Evolutionary conservation across 2,888 invertebrate genomes (phyloP), one percentile per base, ranked within the genome.

Genomic region (Salpingus planirostris): DNA sequence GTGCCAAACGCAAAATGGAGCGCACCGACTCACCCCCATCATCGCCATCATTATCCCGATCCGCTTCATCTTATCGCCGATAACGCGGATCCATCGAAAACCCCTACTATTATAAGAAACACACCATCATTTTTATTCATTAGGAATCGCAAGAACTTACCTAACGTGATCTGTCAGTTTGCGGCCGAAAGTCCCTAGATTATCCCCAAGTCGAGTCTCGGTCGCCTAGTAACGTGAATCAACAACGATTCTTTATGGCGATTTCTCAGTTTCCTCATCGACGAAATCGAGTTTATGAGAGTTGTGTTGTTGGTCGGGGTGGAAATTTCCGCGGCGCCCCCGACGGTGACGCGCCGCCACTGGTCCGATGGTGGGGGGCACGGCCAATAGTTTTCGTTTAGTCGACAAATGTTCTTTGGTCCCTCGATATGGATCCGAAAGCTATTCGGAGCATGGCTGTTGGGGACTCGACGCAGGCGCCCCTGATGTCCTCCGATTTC

Each of bases 361-460:
- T 50, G 47, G 8, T 13, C 11, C 12, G 10, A 40, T 33, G 31
- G 51, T 44, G 50, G 50, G 47, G 44, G 30, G 28, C 15, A 30
- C 35, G 38, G 42, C 51, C 51, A 51, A 53, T 52, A 42, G 47
- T 42, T 41, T 35, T 36, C 43, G 35, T 27, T 33, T 32, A 36
- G 42, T 26, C 38, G 33, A 34, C 43, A 41, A 40, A 36, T 35
- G 42, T 40, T 44, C 42, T 21, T 15, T 11, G 24, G 34, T 40
- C 42, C 42, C 40, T 37, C 38, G 36, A 32, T 42, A 42, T 46
- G 42, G 47, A 45, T 45, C 43, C 43, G 33, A 37, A 38, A 10
- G 4, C 10, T 5, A 10, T 23, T 11, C 41, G 39, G 52, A 49
- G 54, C 53, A 54, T 54, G 54, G 54, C 54, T 46, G 49, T 40